Conservation (phyloP, 2,888 invertebrate species). For the Bhutanitis thaidina region DNA sequence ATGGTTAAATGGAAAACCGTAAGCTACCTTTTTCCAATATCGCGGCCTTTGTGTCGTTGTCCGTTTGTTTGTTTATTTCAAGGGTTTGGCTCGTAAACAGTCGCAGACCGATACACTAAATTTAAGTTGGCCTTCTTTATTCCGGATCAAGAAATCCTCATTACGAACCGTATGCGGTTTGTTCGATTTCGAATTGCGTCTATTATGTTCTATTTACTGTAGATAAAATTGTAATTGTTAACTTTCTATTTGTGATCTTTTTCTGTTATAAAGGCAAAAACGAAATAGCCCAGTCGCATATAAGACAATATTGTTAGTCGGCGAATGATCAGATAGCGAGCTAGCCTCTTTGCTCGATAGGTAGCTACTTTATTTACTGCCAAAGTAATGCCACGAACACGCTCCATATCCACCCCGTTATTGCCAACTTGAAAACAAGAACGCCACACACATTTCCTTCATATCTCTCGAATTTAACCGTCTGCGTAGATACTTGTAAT, state of each 20-base stretch:
- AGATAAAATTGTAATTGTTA: conserved; percentile 13
- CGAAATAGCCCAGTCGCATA: conserved; percentile 1
- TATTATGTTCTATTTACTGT: conserved; percentile 22
- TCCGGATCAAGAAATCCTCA: conserved; percentile 52
- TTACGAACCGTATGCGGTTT: conserved; percentile 31
- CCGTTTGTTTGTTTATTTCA: conserved; percentile 68
- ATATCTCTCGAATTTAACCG: conserved; percentile 45
- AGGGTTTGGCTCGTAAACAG: conserved; percentile 70
- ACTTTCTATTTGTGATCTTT: conserved; percentile 1
- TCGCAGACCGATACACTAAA: conserved; percentile 66
- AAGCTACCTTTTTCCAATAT: conserved; percentile 53
- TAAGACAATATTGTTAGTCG: conserved; percentile 30
- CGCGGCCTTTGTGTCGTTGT: conserved; percentile 61
- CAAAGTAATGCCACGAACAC: conserved; percentile 73
- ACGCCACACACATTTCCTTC: conserved; percentile 71
- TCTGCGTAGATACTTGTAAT: conserved; percentile 23
- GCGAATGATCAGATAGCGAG: conserved; percentile 56
- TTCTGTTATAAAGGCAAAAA: background rate
- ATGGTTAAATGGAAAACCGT: conserved; percentile 34
- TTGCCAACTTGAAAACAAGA: conserved; percentile 77
- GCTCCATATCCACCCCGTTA: conserved; percentile 74
- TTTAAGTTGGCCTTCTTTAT: conserved; percentile 64
- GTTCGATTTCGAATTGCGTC: conserved; percentile 21
- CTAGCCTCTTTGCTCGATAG: conserved; percentile 49
- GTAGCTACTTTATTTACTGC: conserved; percentile 69